phyloP scores from a whole-genome alignment of 2,888 invertebrate species.

The Lasioglossum lativentre region DNA sequence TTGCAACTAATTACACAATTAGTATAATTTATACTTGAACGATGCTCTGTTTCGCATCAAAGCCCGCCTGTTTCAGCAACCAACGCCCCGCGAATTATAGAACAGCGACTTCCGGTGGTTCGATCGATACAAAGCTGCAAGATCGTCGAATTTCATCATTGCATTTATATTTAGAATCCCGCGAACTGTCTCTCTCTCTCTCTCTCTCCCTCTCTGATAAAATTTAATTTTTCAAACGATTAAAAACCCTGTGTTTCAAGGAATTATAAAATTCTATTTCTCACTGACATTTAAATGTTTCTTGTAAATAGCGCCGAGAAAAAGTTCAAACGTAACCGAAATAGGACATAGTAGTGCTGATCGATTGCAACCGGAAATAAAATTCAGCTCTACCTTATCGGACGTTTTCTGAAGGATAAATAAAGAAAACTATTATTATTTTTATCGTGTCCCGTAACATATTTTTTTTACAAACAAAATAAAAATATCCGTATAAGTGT shows the following conservation, averaged over 20 bases:
- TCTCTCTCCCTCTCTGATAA: too few relatives aligned
- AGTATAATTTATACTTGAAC: slow-evolving; percentile 32
- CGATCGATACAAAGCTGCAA: slow-evolving; percentile 19
- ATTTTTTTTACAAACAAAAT: neutral
- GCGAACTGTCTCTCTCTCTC: neutral
- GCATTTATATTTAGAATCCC: slow-evolving; percentile 14
- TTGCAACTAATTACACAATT: neutral
- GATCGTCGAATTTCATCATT: slow-evolving; percentile 9
- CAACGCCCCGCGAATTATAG: slow-evolving; percentile 18
- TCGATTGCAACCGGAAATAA: slow-evolving; percentile 8
- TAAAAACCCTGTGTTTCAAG: neutral
- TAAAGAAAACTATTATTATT: neutral
- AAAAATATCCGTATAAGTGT: neutral
- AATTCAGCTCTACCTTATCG: neutral
- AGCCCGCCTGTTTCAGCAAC: slow-evolving; percentile 62
- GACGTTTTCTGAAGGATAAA: neutral
- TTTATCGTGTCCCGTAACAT: neutral
- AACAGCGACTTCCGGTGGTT: slow-evolving; percentile 13
- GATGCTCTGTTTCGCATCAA: slow-evolving; percentile 48
- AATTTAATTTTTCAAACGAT: neutral
- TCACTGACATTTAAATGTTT: neutral
- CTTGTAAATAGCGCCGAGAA: neutral
- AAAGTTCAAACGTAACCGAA: slow-evolving; percentile 3
- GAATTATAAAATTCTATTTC: neutral
- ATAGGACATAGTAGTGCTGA: neutral